Evolutionary conservation across 2,797 vertebrate species (phyloP), one percentile per base, ranked within the genome.

Genomic region (Gymnoscopelus microlampas): DNA sequence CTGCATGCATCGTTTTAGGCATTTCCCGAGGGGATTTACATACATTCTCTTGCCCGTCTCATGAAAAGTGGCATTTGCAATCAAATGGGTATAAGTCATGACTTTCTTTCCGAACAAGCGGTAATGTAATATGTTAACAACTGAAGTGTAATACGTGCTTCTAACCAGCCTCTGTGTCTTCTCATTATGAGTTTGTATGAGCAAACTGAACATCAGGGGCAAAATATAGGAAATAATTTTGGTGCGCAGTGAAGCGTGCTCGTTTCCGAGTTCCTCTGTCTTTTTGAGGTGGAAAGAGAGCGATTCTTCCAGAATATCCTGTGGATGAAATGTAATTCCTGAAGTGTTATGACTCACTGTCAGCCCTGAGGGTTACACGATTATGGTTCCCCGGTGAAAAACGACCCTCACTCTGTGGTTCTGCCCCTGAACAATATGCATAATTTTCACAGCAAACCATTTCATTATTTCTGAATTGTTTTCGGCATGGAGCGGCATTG

Each of bases 401-500:
- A 88, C 68, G 76, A 76, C 73, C 79, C 60, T 53, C 24, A 66
- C 70, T 68, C 66, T 63, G 51, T 78, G 84, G 78, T 83, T 80
- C 73, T 86, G 71, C 81, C 83, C 73, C 81, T 68, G 74, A 86
- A 87, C 81, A 80, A 82, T 86, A 84, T 85, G 78, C 76, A 84
- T 83, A 81, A 85, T 76, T 69, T 71, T 79, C 78, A 67, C 54
- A 73, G 73, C 80, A 77, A 84, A 78, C 66, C 65, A 79, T 82
- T 88, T 87, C 71, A 87, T 88, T 88, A 81, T 82, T 82, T 84
- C 73, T 59, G 70, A 84, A 82, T 88, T 85, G 75, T 86, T 89
- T 85, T 82, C 74, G 66, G 75, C 76, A 74, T 53, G 69, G 62
- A 68, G 59, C 15, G 0, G 19, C 67, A 67, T 77, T 66, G 78